A percentile compares a stretch with the other conserved stretches of the same genome.
phyloP scores from a whole-genome alignment of 2,797 vertebrate species.

The Premnoplex brunnescens region DNA sequence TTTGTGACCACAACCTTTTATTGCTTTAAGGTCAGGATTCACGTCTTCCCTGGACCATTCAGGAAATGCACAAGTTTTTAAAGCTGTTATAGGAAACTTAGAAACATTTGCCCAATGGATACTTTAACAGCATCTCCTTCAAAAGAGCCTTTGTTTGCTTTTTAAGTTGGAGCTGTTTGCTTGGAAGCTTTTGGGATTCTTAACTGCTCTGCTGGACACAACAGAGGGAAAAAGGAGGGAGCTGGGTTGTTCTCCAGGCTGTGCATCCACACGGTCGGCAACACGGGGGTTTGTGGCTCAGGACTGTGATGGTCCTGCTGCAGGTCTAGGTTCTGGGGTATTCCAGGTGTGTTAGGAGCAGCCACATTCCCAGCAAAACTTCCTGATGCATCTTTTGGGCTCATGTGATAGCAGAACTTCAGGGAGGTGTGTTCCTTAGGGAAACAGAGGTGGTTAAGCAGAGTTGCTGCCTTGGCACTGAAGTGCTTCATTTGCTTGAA shows the following conservation, averaged over 20 bases:
- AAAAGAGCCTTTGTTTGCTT: background rate
- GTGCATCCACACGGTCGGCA: background rate
- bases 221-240: background rate
- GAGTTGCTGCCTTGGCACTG: background rate
- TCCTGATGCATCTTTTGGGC: background rate
- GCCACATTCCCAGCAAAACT: background rate
- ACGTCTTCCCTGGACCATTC: background rate
- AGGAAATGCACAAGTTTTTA: background rate
- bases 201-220: background rate
- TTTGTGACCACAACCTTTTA: background rate
- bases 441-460: background rate
- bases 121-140: background rate
- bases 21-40: background rate
- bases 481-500: background rate
- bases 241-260: background rate
- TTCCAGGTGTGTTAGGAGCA: background rate
- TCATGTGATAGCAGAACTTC: background rate
- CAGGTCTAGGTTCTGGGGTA: background rate
- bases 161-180: background rate
- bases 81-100: background rate
- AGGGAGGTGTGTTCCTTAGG: background rate
- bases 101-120: background rate
- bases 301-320: fast-evolving
- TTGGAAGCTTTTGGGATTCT: background rate
- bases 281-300: background rate